Evolutionary conservation across 2,797 vertebrate genomes (phyloP), one percentile per base, ranked within the genome.

Genomic region (Luscinia luscinia): DNA sequence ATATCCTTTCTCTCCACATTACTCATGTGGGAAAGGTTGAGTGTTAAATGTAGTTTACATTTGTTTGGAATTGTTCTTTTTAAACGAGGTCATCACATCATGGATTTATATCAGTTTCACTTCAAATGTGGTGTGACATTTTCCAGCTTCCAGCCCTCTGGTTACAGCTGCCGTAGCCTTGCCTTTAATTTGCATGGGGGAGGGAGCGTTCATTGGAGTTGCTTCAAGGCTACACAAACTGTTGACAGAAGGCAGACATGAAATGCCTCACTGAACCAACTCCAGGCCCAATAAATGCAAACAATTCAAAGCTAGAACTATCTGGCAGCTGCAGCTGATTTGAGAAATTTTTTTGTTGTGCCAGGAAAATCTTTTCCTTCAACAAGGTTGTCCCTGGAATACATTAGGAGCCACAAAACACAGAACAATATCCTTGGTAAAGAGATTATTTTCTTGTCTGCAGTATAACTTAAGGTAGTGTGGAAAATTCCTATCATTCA

Each of bases 271-370:
- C 54, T 95, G 95, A 96, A 94, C 87, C 73, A 89, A 70, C 73
- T 88, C 95, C 92, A 96, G 87, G 55, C 66, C 67, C 34, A 95
- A 86, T 96, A 95, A 96, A 92, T 70, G 93, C 95, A 87, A 93
- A 89, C 83, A 95, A 95, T 91, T 95, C 95, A 93, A 95, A 95
- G 91, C 87, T 87, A 86, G 79, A 95, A 79, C 61, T 84, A 57
- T 95, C 63, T 96, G 96, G 95, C 96, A 97, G 90, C 95, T 95
- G 89, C 34, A n/a, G 77, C 61, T 61, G 69, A 92, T 96, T 87
- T 89, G 67, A 95, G 51, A 87, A 86, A 28, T 10, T 41, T 63
- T 89, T 89, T 73, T 87, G 64, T 93, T 93, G 72, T 48, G 92
- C 91, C 95, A 96, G 94, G 94, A 96, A 96, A 93, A 87, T 93